Percentiles rank a stretch among this genome's conserved stretches.
phyloP scores from a whole-genome alignment of 2,888 invertebrate genomes.

The Tribolium freemani region DNA sequence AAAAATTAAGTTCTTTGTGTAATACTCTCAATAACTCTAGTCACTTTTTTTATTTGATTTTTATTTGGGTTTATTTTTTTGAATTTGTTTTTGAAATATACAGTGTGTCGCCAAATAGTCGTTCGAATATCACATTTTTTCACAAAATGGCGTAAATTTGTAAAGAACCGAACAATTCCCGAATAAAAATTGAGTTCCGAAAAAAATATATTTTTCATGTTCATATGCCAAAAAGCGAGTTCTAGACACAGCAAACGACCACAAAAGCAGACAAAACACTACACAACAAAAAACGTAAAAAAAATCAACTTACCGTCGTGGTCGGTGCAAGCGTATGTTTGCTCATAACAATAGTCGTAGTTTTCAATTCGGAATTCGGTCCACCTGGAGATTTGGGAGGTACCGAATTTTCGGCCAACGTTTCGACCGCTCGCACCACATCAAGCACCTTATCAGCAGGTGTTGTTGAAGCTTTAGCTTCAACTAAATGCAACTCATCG shows the following conservation, averaged over 20 bases:
- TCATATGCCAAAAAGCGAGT: background rate
- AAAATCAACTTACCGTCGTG: constrained; percentile 70
- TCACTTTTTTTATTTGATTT: no score
- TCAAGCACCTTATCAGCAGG: constrained; percentile 88
- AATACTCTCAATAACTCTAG: no score
- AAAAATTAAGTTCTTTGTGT: no score
- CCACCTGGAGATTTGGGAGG: constrained; percentile 84
- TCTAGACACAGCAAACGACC: background rate
- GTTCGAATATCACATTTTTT: no score
- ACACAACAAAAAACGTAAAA: background rate
- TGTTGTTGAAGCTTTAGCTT: constrained; percentile 79
- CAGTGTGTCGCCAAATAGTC: no score
- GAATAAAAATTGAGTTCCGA: no score
- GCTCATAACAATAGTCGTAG: constrained; percentile 94
- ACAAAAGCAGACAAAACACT: constrained; percentile 1
- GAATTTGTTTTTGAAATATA: no score
- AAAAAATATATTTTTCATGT: background rate
- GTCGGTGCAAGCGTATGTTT: constrained; percentile 88
- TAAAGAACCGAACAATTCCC: no score
- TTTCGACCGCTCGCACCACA: constrained; percentile 87
- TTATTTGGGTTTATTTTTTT: no score
- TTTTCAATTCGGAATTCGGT: constrained; percentile 76
- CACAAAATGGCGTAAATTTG: no score
- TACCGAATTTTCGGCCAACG: constrained; percentile 75
- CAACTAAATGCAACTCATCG: constrained; percentile 67